Percentiles rank a stretch among this genome's conserved stretches.
Evolutionary conservation across 2,797 vertebrate species (phyloP).

Genomic region (Phoxinus dragarum): DNA sequence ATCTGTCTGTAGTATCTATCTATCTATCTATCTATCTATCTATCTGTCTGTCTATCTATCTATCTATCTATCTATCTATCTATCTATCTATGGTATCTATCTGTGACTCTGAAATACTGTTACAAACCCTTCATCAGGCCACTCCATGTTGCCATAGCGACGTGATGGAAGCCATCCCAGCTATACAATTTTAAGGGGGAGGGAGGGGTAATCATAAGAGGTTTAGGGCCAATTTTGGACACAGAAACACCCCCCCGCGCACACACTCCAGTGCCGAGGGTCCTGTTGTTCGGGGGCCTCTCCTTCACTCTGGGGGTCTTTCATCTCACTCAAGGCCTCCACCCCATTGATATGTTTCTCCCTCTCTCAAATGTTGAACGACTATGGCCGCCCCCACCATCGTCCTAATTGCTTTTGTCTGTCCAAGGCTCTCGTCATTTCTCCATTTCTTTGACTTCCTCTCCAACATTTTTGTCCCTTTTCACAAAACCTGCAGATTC

Average conservation of each 20-base stretch:
- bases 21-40: not conserved
- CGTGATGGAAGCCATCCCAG: constrained; percentile 36
- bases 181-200: constrained; percentile 34
- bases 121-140: constrained; percentile 43
- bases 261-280: constrained; percentile 13
- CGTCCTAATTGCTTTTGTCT: constrained; percentile 35
- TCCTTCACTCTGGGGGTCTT: constrained; percentile 40
- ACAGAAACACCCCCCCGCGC: constrained; percentile 24
- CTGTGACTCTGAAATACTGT: constrained; percentile 3
- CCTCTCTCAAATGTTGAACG: constrained; percentile 1
- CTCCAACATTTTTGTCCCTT: constrained; percentile 14
- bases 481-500: not conserved
- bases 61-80: not conserved
- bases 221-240: constrained; percentile 3
- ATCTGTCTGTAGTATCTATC: not conserved
- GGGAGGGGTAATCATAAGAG: constrained; percentile 17
- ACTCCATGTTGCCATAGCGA: constrained; percentile 55
- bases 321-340: constrained; percentile 53
- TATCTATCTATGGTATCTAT: not conserved
- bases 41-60: not conserved
- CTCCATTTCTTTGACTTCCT: constrained; percentile 19
- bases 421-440: constrained; percentile 3
- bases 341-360: constrained; percentile 52
- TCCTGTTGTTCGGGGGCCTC: constrained; percentile 21
- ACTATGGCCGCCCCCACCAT: constrained; percentile 15